phyloP scores from a whole-genome alignment of 2,797 vertebrate genomes.

The Cryptoprocta ferox region DNA sequence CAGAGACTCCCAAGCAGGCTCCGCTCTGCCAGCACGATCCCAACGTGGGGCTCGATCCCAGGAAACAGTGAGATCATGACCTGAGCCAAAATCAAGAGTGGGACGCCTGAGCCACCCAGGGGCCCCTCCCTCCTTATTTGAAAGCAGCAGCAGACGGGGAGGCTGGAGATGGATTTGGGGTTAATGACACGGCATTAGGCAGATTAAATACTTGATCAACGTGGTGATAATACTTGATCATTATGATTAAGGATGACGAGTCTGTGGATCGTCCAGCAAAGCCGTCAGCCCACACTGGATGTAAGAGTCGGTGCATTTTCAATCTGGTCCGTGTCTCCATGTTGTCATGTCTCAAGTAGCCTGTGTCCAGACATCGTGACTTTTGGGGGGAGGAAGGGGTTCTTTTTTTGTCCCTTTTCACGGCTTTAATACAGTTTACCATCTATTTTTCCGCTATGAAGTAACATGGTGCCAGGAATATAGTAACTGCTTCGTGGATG shows the following conservation, averaged over 20 bases:
- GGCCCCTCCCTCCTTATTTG: background rate
- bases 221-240: too few relatives aligned
- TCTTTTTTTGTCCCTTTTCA: background rate
- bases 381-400: background rate
- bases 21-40: too few relatives aligned
- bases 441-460: background rate
- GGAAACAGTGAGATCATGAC: too few relatives aligned
- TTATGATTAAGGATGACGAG: too few relatives aligned
- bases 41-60: too few relatives aligned
- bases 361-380: background rate
- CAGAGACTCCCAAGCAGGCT: too few relatives aligned
- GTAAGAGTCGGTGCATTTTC: background rate
- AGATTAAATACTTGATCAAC: background rate
- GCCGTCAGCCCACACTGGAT: background rate
- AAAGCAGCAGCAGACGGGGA: background rate
- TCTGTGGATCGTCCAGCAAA: too few relatives aligned
- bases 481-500: background rate
- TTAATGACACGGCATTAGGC: background rate
- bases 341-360: background rate
- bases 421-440: background rate
- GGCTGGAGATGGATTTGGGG: background rate
- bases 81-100: too few relatives aligned
- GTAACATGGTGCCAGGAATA: background rate
- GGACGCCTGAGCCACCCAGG: too few relatives aligned
- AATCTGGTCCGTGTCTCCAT: background rate